Evolutionary conservation across 2,888 invertebrate species (phyloP).

Genomic region (Antheraea yamamai): DNA sequence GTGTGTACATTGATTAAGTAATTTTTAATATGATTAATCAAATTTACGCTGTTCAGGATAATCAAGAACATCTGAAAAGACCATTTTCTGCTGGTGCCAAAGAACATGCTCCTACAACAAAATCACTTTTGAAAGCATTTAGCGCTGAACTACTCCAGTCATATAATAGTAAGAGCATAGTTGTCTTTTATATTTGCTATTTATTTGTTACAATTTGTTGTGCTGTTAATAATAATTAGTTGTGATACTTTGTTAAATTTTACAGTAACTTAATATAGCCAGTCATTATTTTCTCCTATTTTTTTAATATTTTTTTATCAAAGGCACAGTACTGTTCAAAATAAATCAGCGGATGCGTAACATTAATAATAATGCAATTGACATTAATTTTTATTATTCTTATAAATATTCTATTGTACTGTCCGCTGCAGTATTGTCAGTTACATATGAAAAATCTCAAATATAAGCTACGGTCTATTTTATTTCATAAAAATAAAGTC

Average conservation of each 20-base stretch:
- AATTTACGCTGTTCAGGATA: conserved; percentile 48
- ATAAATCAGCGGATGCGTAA: no score
- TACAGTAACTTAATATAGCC: neutral
- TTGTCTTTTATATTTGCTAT: neutral
- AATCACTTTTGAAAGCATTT: conserved; percentile 64
- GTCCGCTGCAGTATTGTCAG: no score
- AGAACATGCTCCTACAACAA: conserved; percentile 59
- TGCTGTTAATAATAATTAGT: neutral
- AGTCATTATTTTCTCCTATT: neutral
- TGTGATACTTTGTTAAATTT: neutral
- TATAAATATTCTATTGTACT: no score
- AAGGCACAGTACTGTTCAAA: no score
- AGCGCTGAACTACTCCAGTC: conserved; percentile 66
- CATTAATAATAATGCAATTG: no score
- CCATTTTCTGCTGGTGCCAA: conserved; percentile 77
- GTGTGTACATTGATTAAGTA: neutral
- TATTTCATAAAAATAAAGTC: no score
- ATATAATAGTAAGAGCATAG: conserved; percentile 56
- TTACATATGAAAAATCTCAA: no score
- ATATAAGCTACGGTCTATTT: no score
- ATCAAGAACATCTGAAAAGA: conserved; percentile 64
- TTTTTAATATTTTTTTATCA: no score
- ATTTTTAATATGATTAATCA: neutral
- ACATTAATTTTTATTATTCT: no score
- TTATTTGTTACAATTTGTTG: neutral